A percentile compares a stretch with the other conserved stretches of the same genome.
Conservation (phyloP, 2,797 vertebrate genomes). For the Nyctalus aviator region DNA sequence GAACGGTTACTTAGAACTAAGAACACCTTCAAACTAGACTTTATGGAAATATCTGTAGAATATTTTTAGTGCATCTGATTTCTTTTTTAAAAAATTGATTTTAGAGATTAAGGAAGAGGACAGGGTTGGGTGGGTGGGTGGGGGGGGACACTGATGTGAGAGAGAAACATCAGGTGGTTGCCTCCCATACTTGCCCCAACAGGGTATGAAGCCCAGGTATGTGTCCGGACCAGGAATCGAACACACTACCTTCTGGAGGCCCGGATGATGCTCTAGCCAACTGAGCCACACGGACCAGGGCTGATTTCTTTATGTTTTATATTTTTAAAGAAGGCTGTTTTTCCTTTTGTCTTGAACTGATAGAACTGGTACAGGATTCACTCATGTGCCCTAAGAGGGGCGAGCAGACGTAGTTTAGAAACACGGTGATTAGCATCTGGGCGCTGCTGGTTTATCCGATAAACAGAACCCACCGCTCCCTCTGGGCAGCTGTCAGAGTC, state of each 20-base stretch:
- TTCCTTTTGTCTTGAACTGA: neutral
- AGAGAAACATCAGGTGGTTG: too few species aligned
- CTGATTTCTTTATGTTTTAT: neutral
- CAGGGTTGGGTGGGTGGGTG: too few species aligned
- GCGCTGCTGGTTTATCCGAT: neutral
- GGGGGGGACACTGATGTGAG: too few species aligned
- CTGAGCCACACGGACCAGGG: too few species aligned
- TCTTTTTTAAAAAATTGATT: neutral
- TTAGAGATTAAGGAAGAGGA: neutral
- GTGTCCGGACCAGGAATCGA: too few species aligned
- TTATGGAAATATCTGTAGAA: neutral
- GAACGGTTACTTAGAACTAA: neutral
- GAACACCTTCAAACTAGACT: neutral
- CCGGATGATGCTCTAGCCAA: too few species aligned
- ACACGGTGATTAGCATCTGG: neutral
- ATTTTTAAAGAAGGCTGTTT: neutral
- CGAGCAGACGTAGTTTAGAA: neutral
- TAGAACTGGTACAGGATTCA: neutral
- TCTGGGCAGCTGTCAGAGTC: neutral
- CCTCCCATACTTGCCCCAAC: too few species aligned
- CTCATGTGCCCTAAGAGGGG: rapidly evolving
- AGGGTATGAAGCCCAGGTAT: too few species aligned
- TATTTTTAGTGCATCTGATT: neutral
- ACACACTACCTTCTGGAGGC: too few species aligned
- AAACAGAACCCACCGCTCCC: too few species aligned